Evolutionary conservation across 2,113 vertebrate genomes (phyloP).

Genomic region (Dromaius novaehollandiae): DNA sequence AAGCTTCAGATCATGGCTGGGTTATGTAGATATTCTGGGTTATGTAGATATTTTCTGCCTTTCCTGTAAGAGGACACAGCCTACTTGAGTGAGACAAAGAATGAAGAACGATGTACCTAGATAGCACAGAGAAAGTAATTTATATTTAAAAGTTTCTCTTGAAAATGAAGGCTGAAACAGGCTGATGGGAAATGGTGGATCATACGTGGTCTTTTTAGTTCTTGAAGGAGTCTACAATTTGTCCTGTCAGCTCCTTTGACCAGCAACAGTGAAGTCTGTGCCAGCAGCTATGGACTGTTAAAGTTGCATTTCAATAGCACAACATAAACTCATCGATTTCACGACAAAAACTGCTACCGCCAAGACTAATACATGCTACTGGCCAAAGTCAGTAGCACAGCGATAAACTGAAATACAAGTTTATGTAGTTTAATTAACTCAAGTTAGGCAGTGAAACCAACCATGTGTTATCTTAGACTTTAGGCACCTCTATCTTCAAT

Average conservation of each 20-base stretch:
- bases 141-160: background rate
- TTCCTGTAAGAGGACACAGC: background rate
- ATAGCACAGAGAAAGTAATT: background rate
- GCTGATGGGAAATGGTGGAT: rapidly evolving
- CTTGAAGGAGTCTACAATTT: rapidly evolving
- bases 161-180: background rate
- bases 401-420: rapidly evolving
- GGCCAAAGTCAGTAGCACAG: rapidly evolving
- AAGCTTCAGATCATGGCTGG: background rate
- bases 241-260: background rate
- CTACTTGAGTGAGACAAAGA: background rate
- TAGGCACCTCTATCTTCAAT: background rate
- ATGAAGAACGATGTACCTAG: too few species aligned
- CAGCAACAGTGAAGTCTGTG: background rate
- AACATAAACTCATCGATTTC: background rate
- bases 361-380: rapidly evolving
- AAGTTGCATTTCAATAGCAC: background rate
- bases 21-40: too few species aligned
- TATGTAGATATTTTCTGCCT: background rate
- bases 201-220: rapidly evolving
- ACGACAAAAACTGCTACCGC: rapidly evolving
- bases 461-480: rapidly evolving
- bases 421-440: background rate
- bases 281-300: rapidly evolving
- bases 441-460: background rate